These are phyloP conservation scores for Azemiops feae DNA, from an alignment of 2,113 vertebrate genomes.

Conservation along the genomic window DNA sequence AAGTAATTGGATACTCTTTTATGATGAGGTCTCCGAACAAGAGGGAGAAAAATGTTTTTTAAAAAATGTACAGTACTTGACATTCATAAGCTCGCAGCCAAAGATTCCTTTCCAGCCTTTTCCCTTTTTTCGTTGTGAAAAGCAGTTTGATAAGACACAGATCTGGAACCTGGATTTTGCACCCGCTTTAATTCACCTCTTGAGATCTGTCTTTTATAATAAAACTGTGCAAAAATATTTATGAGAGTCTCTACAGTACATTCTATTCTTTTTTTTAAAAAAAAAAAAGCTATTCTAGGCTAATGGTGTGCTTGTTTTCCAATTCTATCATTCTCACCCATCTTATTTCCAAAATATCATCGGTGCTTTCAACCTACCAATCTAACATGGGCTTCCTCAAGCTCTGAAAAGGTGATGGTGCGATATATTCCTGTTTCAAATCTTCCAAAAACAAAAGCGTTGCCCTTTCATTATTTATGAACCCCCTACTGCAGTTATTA, in stretches of 20 bases:
- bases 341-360: neutral
- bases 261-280: neutral
- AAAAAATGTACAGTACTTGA: neutral
- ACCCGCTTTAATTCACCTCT: neutral
- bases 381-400: neutral
- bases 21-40: neutral
- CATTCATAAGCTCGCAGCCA: neutral
- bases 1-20: neutral
- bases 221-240: neutral
- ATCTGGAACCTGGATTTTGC: neutral
- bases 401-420: neutral
- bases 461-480: neutral
- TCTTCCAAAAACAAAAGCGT: neutral
- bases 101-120: neutral
- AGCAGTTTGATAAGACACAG: conserved; percentile 7
- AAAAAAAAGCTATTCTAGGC: neutral
- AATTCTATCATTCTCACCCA: neutral
- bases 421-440: neutral
- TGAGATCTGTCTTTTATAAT: neutral
- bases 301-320: neutral
- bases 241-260: neutral
- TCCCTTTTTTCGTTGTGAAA: neutral
- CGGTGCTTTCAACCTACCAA: neutral
- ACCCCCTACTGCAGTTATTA: neutral
- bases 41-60: neutral